These are phyloP conservation scores for Pyrrhia umbra DNA, from an alignment of 2,888 invertebrate species.

Conservation along the genomic window DNA sequence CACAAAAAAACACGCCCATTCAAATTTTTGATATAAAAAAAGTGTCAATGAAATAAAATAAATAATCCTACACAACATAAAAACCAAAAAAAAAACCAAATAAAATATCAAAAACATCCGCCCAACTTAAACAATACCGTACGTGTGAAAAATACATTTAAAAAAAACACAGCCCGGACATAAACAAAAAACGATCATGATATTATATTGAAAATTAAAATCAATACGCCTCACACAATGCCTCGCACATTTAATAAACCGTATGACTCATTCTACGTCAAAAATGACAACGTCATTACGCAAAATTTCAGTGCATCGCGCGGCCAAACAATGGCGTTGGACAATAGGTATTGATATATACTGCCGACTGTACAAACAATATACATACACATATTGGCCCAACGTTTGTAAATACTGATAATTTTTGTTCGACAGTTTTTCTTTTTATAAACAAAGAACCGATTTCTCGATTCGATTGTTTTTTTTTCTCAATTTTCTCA, in stretches of 20 bases:
- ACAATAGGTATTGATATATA: slow-evolving; percentile 66
- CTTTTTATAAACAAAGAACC: slow-evolving; percentile 30
- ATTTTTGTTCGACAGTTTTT: slow-evolving; percentile 32
- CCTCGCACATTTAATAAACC: slow-evolving; percentile 23
- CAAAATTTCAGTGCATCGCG: slow-evolving; percentile 38
- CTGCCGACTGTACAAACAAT: slow-evolving; percentile 50
- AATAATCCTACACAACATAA: not conserved
- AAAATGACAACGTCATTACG: slow-evolving; percentile 56
- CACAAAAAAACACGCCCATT: not conserved
- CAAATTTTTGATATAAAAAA: no score
- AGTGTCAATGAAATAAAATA: not conserved
- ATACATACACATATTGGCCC: slow-evolving; percentile 39
- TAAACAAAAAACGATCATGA: slow-evolving; percentile 3
- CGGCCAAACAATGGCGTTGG: slow-evolving; percentile 35
- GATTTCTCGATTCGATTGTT: slow-evolving; percentile 22
- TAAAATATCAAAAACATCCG: not conserved
- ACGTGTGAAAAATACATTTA: not conserved
- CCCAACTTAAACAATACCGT: not conserved
- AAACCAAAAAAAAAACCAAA: not conserved
- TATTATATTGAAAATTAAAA: slow-evolving; percentile 21
- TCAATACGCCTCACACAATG: slow-evolving; percentile 45
- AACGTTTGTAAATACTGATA: slow-evolving; percentile 65
- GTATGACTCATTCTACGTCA: slow-evolving; percentile 51
- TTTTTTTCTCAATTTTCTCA: slow-evolving; percentile 16
- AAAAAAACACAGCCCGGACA: not conserved